Evolutionary conservation across 2,113 vertebrate species (phyloP), one percentile per base, ranked within the genome.

Genomic region (Leptobrachium ailaonicum): DNA sequence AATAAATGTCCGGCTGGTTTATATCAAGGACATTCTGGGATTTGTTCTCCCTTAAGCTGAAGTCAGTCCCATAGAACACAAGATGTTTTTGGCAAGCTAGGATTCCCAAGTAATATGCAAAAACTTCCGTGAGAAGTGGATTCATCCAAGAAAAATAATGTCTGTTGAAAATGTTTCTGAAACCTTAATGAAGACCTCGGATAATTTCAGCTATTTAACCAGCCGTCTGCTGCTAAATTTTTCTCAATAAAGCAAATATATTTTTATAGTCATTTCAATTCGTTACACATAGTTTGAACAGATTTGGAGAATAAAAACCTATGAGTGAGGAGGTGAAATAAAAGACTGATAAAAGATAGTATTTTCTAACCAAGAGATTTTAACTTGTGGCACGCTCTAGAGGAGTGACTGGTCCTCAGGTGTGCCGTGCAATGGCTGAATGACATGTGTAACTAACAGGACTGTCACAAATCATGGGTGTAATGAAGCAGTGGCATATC

Each of bases 121-220:
- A 32, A 78, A 78, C 44, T 47, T 78, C 43, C 56, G 54, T 70
- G 54, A 71, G 76, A 71, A 62, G 42, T 7, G 40, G 20, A 50
- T 78, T 42, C 58, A 70, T 78, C 67, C 76, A 70, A 71, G 10
- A 71, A 78, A 14, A 63, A 70, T 56, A 63, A 63, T 41, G 2
- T 20, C 41, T 11, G 20, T 50, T 10, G 20, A 40, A 44, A 7
- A 20, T 6, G 6, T 63, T 32, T 40, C 45, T 41, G 14, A 8
- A 32, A 41, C 6, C n/a, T 41, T 45, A 56, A 43, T 69, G 40
- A 70, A 70, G 54, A 47, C 54, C 69, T 63, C 20, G 42, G 62
- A 20, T 64, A 64, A 60, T 4, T 60, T 12, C 56, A 12, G 13
- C 13, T 60, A 60, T 60, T 60, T 60, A 11, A 60, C 9, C 56